These are phyloP conservation scores for Xerus rutilus DNA, from an alignment of 2,797 vertebrate genomes.

Conservation along the genomic window DNA sequence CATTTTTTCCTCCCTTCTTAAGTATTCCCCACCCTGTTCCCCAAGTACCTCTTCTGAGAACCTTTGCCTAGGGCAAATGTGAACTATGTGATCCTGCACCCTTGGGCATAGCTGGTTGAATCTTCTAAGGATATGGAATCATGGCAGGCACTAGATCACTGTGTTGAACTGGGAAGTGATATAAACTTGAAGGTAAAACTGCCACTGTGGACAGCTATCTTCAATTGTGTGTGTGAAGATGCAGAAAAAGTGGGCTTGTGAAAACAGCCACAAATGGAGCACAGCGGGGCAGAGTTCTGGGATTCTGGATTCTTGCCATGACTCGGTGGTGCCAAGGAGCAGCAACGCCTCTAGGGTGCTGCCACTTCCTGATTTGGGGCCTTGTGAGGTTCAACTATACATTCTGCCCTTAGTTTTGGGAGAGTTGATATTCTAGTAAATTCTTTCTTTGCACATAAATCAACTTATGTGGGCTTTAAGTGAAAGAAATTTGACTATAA, in stretches of 20 bases:
- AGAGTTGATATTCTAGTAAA: neutral
- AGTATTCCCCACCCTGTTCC: slow-evolving; percentile 6
- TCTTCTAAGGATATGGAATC: neutral
- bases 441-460: neutral
- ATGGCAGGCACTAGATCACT: neutral
- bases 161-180: neutral
- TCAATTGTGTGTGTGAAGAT: rapidly evolving
- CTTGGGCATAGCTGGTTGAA: neutral
- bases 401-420: neutral
- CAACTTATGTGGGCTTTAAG: neutral
- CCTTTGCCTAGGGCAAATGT: neutral
- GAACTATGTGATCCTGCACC: neutral
- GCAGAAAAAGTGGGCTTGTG: neutral
- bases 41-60: neutral
- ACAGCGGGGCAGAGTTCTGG: neutral
- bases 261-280: neutral
- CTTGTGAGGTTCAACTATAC: neutral
- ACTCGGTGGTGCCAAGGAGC: neutral
- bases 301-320: neutral
- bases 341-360: neutral
- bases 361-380: neutral
- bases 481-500: neutral
- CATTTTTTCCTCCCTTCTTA: slow-evolving; percentile 43
- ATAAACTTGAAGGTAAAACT: neutral
- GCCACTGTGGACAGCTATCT: neutral